phyloP scores from a whole-genome alignment of 2,797 vertebrate species.

The Prionace glauca region DNA sequence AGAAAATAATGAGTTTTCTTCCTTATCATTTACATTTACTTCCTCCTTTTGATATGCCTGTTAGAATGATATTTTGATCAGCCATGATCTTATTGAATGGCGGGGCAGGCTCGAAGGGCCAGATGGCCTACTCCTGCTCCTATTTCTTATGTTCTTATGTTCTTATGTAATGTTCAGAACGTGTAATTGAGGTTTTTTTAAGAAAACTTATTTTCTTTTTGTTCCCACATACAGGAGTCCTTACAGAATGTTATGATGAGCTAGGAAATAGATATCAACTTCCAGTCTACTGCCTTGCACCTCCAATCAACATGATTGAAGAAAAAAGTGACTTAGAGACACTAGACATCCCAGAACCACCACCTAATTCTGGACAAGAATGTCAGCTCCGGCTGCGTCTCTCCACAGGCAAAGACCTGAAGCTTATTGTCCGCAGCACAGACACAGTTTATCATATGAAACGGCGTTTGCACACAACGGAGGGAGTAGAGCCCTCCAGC shows the following conservation, averaged over 20 bases:
- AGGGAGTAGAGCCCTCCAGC: constrained; percentile 73
- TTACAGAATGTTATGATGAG: constrained; percentile 95
- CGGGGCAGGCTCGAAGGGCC: no score
- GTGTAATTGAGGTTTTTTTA: neutral
- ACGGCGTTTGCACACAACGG: constrained; percentile 74
- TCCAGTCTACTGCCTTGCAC: constrained; percentile 90
- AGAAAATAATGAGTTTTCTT: neutral
- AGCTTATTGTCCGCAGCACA: constrained; percentile 76
- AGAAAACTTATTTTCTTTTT: neutral
- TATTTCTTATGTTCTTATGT: no score
- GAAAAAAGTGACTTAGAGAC: constrained; percentile 81
- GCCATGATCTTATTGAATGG: no score
- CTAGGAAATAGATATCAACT: constrained; percentile 98
- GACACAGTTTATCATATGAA: constrained; percentile 96
- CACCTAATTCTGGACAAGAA: constrained; percentile 78
- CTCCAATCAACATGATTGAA: constrained; percentile 96
- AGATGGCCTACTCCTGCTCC: no score
- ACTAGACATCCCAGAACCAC: constrained; percentile 79
- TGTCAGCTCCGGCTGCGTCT: constrained; percentile 90
- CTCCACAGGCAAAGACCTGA: constrained; percentile 89
- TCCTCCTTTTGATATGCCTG: neutral
- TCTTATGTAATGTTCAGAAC: no score
- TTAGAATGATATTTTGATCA: neutral
- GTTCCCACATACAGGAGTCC: constrained; percentile 63
- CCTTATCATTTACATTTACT: neutral